Evolutionary conservation across 2,888 invertebrate genomes (phyloP).

Genomic region (Acholoe squamosa): DNA sequence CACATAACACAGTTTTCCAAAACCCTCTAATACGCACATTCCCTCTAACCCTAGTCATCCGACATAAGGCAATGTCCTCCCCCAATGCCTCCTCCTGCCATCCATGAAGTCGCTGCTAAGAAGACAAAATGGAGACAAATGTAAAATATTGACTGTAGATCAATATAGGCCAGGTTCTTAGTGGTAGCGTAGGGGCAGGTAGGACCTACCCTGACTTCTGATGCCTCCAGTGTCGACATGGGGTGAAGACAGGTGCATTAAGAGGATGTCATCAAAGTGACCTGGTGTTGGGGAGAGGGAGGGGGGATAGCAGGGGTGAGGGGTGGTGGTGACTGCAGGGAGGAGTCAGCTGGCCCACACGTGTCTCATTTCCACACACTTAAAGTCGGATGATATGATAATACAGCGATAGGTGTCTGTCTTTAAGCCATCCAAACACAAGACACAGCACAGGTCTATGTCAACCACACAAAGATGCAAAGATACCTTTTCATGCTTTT

Average conservation of each 20-base stretch:
- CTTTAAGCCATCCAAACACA: too few species aligned
- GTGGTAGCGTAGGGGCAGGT: neutral
- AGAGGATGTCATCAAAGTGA: neutral
- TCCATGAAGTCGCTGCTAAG: conserved; percentile 27
- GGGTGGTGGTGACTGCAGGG: conserved; percentile 7
- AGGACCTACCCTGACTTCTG: neutral
- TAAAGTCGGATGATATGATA: neutral
- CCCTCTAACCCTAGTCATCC: neutral
- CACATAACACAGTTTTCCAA: too few species aligned
- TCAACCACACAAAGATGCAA: too few species aligned
- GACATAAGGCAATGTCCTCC: neutral
- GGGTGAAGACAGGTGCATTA: conserved; percentile 25
- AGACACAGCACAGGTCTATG: too few species aligned
- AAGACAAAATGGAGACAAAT: conserved; percentile 22
- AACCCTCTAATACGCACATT: too few species aligned
- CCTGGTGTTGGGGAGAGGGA: neutral
- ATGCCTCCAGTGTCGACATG: neutral
- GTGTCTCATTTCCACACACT: conserved; percentile 11
- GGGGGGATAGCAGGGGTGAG: neutral
- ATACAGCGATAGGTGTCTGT: too few species aligned
- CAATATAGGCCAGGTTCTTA: neutral
- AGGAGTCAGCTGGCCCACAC: neutral
- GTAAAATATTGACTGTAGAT: conserved; percentile 48
- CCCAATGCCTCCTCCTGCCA: neutral
- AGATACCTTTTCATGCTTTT: too few species aligned